phyloP scores from a whole-genome alignment of 2,113 vertebrate species.

The Odocoileus virginianus region DNA sequence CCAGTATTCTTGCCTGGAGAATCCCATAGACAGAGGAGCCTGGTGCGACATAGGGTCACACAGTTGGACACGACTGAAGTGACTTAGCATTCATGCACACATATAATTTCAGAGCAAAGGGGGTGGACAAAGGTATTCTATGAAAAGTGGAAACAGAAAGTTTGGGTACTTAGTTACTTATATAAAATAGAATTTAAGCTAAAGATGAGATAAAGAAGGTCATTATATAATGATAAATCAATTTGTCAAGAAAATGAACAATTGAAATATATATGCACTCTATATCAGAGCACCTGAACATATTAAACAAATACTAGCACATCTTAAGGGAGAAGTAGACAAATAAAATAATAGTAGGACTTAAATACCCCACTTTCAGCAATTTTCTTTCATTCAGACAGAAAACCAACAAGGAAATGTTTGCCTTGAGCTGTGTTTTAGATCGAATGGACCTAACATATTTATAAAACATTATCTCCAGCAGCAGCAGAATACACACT shows the following conservation, averaged over 20 bases:
- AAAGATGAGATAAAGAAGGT: background rate
- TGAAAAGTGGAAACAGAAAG: background rate
- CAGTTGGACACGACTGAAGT: background rate
- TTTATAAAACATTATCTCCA: background rate
- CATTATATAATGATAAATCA: background rate
- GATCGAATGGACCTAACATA: background rate
- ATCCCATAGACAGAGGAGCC: background rate
- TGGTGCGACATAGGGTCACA: background rate
- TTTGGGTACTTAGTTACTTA: background rate
- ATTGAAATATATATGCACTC: background rate
- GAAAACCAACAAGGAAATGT: background rate
- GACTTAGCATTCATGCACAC: background rate
- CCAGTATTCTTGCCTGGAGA: background rate
- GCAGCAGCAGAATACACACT: background rate
- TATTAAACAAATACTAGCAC: background rate
- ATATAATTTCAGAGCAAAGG: background rate
- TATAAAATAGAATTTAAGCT: background rate
- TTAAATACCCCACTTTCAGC: background rate
- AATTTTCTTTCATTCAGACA: background rate
- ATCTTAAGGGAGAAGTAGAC: background rate
- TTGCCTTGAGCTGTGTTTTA: background rate
- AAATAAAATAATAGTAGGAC: background rate
- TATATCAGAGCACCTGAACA: background rate
- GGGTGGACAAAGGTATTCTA: background rate
- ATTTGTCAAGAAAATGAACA: background rate